These are phyloP conservation scores for Prionace glauca DNA, from an alignment of 2,797 vertebrate species.

Conservation along the genomic window DNA sequence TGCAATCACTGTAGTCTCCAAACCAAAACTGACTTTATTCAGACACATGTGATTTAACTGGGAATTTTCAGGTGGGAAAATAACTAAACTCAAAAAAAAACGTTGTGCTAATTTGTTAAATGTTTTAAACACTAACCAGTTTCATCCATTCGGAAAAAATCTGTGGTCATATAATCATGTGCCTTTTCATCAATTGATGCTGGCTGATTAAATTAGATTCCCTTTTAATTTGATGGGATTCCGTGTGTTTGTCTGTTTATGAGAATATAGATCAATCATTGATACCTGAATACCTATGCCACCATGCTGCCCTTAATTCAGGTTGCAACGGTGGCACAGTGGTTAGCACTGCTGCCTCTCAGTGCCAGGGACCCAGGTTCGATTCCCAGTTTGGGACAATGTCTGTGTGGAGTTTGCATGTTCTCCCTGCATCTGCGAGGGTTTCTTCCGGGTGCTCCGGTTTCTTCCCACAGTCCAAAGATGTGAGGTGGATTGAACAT, in stretches of 20 bases:
- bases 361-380: too few species aligned
- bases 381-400: too few species aligned
- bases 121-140: neutral
- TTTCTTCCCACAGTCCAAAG: too few species aligned
- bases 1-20: neutral
- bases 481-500: too few species aligned
- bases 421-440: too few species aligned
- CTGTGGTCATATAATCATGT: neutral
- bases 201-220: neutral
- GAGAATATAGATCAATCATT: neutral
- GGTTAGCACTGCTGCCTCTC: too few species aligned
- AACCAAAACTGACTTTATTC: neutral
- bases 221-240: neutral
- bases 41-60: neutral
- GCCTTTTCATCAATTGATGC: too few species aligned
- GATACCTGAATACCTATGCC: neutral
- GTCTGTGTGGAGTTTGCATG: too few species aligned
- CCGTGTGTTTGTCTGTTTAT: neutral
- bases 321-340: too few species aligned
- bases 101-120: neutral
- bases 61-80: neutral
- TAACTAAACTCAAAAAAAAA: neutral
- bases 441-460: too few species aligned
- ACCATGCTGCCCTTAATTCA: too few species aligned
- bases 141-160: neutral